Conservation (phyloP, 2,888 invertebrate genomes). For the Caenorhabditis angaria region DNA sequence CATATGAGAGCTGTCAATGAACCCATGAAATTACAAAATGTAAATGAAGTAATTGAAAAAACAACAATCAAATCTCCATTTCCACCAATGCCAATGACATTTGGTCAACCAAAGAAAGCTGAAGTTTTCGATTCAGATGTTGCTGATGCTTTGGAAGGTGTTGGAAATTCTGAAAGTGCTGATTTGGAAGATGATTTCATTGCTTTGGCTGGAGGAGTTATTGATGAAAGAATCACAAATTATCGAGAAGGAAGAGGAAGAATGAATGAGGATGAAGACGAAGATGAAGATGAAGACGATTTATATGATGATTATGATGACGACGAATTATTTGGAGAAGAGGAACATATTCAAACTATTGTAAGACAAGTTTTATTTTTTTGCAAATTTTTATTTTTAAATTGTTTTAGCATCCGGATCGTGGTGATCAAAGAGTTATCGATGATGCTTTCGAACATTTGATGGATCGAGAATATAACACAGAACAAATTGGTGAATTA, state of each 20-base stretch:
- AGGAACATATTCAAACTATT: slow-evolving; percentile 10
- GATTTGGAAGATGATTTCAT: slow-evolving; percentile 91
- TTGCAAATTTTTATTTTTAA: not conserved
- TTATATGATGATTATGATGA: slow-evolving; percentile 54
- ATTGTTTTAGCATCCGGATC: slow-evolving; percentile 8
- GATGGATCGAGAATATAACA: slow-evolving; percentile 52
- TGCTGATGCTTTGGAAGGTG: slow-evolving; percentile 47
- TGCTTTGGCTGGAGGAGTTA: slow-evolving; percentile 79
- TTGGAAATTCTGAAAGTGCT: slow-evolving; percentile 78
- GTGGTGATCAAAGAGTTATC: slow-evolving; percentile 42
- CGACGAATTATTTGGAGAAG: slow-evolving; percentile 37
- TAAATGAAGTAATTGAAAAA: slow-evolving; percentile 42
- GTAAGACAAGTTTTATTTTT: not conserved
- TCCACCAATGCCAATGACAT: slow-evolving; percentile 30
- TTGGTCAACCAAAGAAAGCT: slow-evolving; percentile 25
- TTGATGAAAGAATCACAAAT: slow-evolving; percentile 40
- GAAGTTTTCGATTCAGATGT: slow-evolving; percentile 52
- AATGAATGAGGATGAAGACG: slow-evolving; percentile 48
- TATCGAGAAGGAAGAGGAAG: slow-evolving; percentile 44
- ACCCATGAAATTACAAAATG: slow-evolving; percentile 38
- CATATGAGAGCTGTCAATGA: slow-evolving; percentile 79
- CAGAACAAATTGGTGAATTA: slow-evolving; percentile 55
- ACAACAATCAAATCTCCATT: slow-evolving; percentile 25
- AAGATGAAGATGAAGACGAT: slow-evolving; percentile 22
- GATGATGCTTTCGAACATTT: slow-evolving; percentile 54